These are phyloP conservation scores for Phenganax marumi DNA, from an alignment of 92 coral and sea anemone species.

Conservation along the genomic window DNA sequence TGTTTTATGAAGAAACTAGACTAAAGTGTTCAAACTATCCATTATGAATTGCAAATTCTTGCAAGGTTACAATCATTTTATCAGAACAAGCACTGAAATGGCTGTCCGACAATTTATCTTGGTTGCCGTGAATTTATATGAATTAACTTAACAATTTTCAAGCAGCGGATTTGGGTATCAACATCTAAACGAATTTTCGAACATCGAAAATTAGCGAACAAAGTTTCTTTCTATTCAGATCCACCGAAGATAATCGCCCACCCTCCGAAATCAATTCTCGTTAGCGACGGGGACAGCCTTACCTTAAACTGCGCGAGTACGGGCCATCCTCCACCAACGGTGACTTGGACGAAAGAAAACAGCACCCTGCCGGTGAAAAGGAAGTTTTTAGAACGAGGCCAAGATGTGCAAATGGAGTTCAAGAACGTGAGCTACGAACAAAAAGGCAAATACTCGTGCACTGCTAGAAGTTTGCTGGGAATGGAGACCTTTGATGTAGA, in stretches of 20 bases:
- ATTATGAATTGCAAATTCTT: too few species aligned
- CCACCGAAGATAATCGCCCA: conserved; percentile 7
- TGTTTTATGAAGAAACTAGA: too few species aligned
- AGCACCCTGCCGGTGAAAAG: background rate
- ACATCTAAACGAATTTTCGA: too few species aligned
- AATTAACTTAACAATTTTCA: too few species aligned
- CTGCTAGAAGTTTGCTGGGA: conserved; percentile 6
- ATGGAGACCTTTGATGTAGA: background rate
- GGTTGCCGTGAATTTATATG: too few species aligned
- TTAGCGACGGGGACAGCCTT: background rate
- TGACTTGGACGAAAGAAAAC: conserved; percentile 3
- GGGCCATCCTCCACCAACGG: background rate
- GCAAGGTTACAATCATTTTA: too few species aligned
- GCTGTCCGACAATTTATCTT: too few species aligned
- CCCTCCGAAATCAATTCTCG: conserved; percentile 1
- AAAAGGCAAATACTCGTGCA: conserved; percentile 3
- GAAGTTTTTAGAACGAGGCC: conserved; percentile 9
- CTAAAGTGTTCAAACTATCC: too few species aligned
- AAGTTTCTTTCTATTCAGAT: background rate
- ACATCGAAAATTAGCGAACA: too few species aligned
- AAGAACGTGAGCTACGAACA: background rate
- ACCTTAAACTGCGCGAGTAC: conserved; percentile 4
- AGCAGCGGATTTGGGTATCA: too few species aligned
- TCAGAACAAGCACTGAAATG: too few species aligned
- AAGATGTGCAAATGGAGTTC: background rate